Evolutionary conservation across 2,888 invertebrate species (phyloP).

Genomic region (Acleris holmiana): DNA sequence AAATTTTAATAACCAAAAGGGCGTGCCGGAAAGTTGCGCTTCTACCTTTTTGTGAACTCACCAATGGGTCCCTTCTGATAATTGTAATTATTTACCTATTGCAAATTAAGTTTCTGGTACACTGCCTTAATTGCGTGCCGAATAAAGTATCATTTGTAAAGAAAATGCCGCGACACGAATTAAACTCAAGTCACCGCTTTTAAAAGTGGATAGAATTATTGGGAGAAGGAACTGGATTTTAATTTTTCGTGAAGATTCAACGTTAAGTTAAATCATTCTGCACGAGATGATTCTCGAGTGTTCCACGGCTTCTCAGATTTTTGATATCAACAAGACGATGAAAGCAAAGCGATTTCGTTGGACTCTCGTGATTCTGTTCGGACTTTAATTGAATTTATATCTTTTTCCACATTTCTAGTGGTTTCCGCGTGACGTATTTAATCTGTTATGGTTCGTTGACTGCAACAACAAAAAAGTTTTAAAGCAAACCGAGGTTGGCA

Average conservation of each 20-base stretch:
- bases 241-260: conserved; percentile 64
- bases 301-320: conserved; percentile 60
- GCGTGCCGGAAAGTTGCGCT: conserved; percentile 73
- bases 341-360: conserved; percentile 55
- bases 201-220: conserved; percentile 61
- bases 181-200: conserved; percentile 59
- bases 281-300: conserved; percentile 69
- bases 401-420: conserved; percentile 5
- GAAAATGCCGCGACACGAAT: conserved; percentile 71
- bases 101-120: conserved; percentile 70
- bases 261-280: conserved; percentile 75
- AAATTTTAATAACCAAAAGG: conserved; percentile 79
- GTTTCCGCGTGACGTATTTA: conserved; percentile 8
- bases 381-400: conserved; percentile 26
- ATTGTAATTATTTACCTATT: conserved; percentile 84
- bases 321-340: conserved; percentile 59
- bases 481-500: too few species aligned
- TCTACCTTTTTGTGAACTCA: conserved; percentile 78
- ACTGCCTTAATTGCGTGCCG: conserved; percentile 72
- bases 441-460: conserved; percentile 4
- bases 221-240: conserved; percentile 60
- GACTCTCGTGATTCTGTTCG: conserved; percentile 44
- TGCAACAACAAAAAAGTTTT: too few species aligned
- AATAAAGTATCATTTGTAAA: conserved; percentile 77
- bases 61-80: conserved; percentile 74